Conservation (phyloP, 2,113 vertebrate genomes). For the Hemibagrus wyckioides region DNA sequence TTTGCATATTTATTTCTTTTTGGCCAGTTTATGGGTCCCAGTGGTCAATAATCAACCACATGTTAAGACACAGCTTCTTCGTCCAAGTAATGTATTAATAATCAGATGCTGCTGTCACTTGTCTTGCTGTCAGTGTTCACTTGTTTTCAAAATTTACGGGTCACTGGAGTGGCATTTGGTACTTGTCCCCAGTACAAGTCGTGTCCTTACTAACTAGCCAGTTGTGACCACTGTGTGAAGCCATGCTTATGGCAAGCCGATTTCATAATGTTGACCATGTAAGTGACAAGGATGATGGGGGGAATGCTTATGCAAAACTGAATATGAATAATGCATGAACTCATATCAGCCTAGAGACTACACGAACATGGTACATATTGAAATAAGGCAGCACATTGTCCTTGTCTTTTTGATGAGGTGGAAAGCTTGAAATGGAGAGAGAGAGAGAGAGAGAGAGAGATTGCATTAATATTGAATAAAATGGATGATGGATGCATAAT, state of each 20-base stretch:
- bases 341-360: slow-evolving; percentile 68
- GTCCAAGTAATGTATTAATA: slow-evolving; percentile 53
- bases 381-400: slow-evolving; percentile 59
- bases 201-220: slow-evolving; percentile 70
- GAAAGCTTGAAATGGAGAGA: slow-evolving; percentile 44
- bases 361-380: slow-evolving; percentile 63
- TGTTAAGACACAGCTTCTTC: slow-evolving; percentile 44
- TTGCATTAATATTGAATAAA: slow-evolving; percentile 22
- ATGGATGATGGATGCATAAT: slow-evolving; percentile 22
- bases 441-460: slow-evolving; percentile 14
- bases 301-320: slow-evolving; percentile 65
- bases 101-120: slow-evolving; percentile 59
- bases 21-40: slow-evolving; percentile 13
- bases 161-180: slow-evolving; percentile 72
- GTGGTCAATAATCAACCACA: slow-evolving; percentile 30
- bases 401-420: slow-evolving; percentile 53
- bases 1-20: slow-evolving; percentile 39
- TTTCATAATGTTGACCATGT: slow-evolving; percentile 74
- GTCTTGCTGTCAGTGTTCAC: slow-evolving; percentile 68
- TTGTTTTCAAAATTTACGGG: slow-evolving; percentile 71
- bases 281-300: slow-evolving; percentile 64
- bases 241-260: slow-evolving; percentile 62
- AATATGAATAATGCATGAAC: slow-evolving; percentile 73
- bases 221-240: slow-evolving; percentile 72
- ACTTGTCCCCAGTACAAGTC: slow-evolving; percentile 64